Evolutionary conservation across 2,113 vertebrate species (phyloP), one percentile per base, ranked within the genome.

Genomic region (Phasianus colchicus): DNA sequence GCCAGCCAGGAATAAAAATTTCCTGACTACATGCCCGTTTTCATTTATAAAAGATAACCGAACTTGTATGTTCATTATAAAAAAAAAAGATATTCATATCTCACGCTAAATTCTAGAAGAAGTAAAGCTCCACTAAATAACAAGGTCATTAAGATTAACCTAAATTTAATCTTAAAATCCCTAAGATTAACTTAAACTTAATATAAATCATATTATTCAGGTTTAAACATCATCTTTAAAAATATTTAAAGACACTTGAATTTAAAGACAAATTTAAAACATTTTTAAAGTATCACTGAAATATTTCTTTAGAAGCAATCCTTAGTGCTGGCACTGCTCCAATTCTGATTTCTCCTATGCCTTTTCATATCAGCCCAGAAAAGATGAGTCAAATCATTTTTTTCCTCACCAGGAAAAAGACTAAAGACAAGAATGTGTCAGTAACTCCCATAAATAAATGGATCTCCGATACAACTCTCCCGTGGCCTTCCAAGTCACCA

Each of bases 21-120:
- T 74, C 72, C 48, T 91, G 61, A 42, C 50, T 86, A 60, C 19
- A 11, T 40, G 75, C 88, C 82, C n/a, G 38, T 66, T 89, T 89
- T 79, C 22, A 89, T 92, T 83, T 85, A 70, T 34, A 45, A 85
- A 93, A 88, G 63, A 75, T 58, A 93, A 86, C 29, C 27, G 80
- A 95, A 73, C 79, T 88, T 85, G 70, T 89, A 76, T 45, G 30
- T 65, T 94, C 89, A 82, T 93, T 92, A 89, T 27, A 72, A 27
- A 76, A 78, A 90, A 77, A 65, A 27, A 73, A 92, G 30, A 79
- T 29, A 65, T 69, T 21, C 79, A 78, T 72, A 82, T 52, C 27
- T 12, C 42, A 58, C 11, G 30, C 18, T 25, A 32, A 91, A 91
- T 16, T 48, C 54, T 58, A 69, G 38, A 57, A 83, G 86, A 83